A percentile compares a stretch with the other conserved stretches of the same genome.
Evolutionary conservation across 1,140 invertebrate species (phyloP).

Genomic region (Drosophila sproati): DNA sequence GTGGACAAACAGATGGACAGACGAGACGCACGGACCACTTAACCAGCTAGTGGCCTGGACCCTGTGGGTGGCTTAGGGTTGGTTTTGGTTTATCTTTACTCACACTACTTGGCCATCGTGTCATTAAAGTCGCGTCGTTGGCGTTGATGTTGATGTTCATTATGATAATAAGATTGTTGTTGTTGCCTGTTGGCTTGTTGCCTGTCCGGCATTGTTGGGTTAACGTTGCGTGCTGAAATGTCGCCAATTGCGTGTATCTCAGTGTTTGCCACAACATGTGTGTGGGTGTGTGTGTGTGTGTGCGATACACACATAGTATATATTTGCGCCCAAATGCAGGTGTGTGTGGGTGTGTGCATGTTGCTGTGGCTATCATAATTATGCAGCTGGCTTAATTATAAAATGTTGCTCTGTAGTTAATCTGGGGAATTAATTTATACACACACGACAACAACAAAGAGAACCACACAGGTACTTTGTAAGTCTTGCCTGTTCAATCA

Average conservation of each 20-base stretch:
- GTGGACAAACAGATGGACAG: constrained; percentile 15
- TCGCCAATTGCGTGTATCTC: constrained; percentile 75
- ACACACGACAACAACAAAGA: constrained; percentile 29
- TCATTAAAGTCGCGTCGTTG: constrained; percentile 54
- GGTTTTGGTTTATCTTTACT: neutral
- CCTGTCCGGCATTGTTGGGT: constrained; percentile 49
- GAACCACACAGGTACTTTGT: constrained; percentile 27
- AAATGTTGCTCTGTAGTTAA: constrained; percentile 80
- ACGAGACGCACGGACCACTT: constrained; percentile 46
- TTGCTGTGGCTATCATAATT: constrained; percentile 66
- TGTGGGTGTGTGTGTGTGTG: constrained; percentile 15
- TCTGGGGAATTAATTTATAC: constrained; percentile 81
- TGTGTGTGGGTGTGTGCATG: constrained; percentile 34
- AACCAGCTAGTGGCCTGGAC: constrained; percentile 35
- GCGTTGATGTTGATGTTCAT: constrained; percentile 61
- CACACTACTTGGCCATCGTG: neutral
- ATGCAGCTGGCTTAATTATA: constrained; percentile 82
- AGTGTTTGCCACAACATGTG: constrained; percentile 15
- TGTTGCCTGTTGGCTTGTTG: constrained; percentile 21
- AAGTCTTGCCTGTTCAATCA: constrained; percentile 56
- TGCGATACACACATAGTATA: constrained; percentile 13
- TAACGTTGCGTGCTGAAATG: constrained; percentile 81
- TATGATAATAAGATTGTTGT: constrained; percentile 72
- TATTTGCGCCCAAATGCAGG: constrained; percentile 18
- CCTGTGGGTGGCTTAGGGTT: neutral